Evolutionary conservation across 2,888 invertebrate genomes (phyloP), one percentile per base, ranked within the genome.

Genomic region (Eristalis arbustorum): DNA sequence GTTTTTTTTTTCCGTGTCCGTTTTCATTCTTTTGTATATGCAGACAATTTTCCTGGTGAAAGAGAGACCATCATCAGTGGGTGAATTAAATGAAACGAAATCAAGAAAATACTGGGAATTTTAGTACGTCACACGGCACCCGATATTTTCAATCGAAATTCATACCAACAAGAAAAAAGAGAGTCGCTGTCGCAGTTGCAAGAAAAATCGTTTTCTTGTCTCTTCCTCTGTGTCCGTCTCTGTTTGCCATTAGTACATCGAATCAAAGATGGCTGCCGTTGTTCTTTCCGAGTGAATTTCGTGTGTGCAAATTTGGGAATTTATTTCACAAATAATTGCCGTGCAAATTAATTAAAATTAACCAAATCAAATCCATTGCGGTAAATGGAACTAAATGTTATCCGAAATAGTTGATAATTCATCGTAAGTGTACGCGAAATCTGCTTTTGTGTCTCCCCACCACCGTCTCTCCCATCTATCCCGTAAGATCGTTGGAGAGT

Each of bases 211-310:
- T 59, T 25, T 64, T 64, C 69, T 77, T 23, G 59, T 28, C 59
- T 59, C 25, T 34, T 63, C 61, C 25, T 22, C 25, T 34, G 49
- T 83, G 75, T 75, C 75, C 67, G 71, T 87, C 78, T 87, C 82
- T 83, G 59, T 87, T 87, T 75, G 78, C 63, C 72, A 68, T 87
- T 75, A 72, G 82, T 82, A 83, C 64, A 75, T 84, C 75, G 79
- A 84, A 76, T 80, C 62, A 84, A 88, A 88, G 84, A 88, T 88
- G 88, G 88, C 88, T 88, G 88, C 84, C 88, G 84, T 84, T 76
- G 84, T 79, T 80, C 88, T 84, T 80, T 80, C 72, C 76, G 73
- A 80, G 84, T 88, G 69, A 84, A 83, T 80, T 82, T 84, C 84
- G 88, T 84, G 88, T 84, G 88, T 88, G 79, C 84, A 84, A 88